Evolutionary conservation across 2,888 invertebrate species (phyloP), one percentile per base, ranked within the genome.

Genomic region (Campopleginae sp.): DNA sequence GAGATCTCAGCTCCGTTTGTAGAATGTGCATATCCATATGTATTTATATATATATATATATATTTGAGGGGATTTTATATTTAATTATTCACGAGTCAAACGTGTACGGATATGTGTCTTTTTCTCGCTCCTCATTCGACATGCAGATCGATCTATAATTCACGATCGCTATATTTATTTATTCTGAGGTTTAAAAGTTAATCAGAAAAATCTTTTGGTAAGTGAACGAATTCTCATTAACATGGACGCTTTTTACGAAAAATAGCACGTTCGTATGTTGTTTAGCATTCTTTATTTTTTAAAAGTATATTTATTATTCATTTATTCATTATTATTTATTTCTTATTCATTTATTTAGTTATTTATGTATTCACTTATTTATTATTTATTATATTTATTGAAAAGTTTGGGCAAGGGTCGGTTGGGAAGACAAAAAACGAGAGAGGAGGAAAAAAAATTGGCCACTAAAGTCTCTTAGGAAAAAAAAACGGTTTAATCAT

Each of bases 1-100:
- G 84, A 84, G 76, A 77, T 84, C 76, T 58, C 58, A 71, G 61
- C 58, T 66, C 42, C 66, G n/a, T 76, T 68, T 44, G n/a, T 65
- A 19, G 19, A 44, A 33, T 38, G 17, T 46, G 27, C 61, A 23
- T 54, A 61, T 68, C 68, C 33, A 63, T 48, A 14, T 48, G 17
- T 71, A 80, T 51, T n/a, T n/a, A n/a, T n/a, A n/a, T n/a, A 61
- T 68, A 74, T 19, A 63, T 48, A 14, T 48, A 23, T 71, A 80
- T 51, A 65, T 8, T 27, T 10, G 44, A 54, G 31, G 14, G 27
- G 14, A 74, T 66, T 54, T 46, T 44, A 44, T 12, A 68, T 68
- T 44, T 44, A 46, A 38, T 71, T 38, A 58, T 71, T 27, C 68
- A 17, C 46, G 31, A 27, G 31, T 44, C 70, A 65, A 66, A 77